phyloP scores from a whole-genome alignment of 2,888 invertebrate species.

The Pimpla rufipes region DNA sequence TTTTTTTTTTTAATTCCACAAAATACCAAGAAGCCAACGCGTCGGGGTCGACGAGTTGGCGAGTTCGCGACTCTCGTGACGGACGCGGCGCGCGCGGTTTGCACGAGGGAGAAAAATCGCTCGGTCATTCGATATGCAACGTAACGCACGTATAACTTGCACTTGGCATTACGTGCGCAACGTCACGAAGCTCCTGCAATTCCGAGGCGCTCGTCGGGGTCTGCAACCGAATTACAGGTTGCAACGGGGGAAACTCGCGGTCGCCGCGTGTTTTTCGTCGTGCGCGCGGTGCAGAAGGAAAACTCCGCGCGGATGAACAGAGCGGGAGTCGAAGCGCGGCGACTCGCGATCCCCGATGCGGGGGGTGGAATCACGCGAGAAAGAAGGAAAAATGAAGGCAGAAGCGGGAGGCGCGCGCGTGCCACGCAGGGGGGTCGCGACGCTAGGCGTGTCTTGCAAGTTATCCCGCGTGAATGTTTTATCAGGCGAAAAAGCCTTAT shows the following conservation, averaged over 20 bases:
- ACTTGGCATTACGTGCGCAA: conserved; percentile 1
- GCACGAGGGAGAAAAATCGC: background rate
- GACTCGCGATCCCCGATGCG: conserved; percentile 53
- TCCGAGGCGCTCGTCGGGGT: conserved; percentile 12
- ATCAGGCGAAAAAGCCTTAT: conserved; percentile 48
- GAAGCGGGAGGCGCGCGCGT: conserved; percentile 22
- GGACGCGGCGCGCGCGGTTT: conserved; percentile 23
- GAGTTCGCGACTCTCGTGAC: conserved; percentile 24
- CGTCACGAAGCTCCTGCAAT: conserved; percentile 18
- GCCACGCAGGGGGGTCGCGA: conserved; percentile 26
- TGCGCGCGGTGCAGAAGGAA: conserved; percentile 29
- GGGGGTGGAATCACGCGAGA: conserved; percentile 45
- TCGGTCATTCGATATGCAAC: background rate
- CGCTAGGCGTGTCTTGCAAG: conserved; percentile 67
- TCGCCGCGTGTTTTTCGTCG: conserved; percentile 37
- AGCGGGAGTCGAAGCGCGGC: conserved; percentile 30
- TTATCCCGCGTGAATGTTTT: conserved; percentile 72
- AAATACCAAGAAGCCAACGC: conserved; percentile 11
- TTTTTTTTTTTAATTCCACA: background rate
- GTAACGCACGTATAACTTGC: background rate
- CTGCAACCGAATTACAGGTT: conserved; percentile 67
- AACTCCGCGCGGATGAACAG: conserved; percentile 19
- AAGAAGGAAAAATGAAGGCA: conserved; percentile 37
- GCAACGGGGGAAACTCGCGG: conserved; percentile 51
- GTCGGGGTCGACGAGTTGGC: conserved; percentile 2